A percentile compares a stretch with the other conserved stretches of the same genome.
These are phyloP conservation scores for Aurelia aurita complex sp. Pacific DNA, from an alignment of 30 jellyfish, hydroid and myxozoan species.

Conservation along the genomic window DNA sequence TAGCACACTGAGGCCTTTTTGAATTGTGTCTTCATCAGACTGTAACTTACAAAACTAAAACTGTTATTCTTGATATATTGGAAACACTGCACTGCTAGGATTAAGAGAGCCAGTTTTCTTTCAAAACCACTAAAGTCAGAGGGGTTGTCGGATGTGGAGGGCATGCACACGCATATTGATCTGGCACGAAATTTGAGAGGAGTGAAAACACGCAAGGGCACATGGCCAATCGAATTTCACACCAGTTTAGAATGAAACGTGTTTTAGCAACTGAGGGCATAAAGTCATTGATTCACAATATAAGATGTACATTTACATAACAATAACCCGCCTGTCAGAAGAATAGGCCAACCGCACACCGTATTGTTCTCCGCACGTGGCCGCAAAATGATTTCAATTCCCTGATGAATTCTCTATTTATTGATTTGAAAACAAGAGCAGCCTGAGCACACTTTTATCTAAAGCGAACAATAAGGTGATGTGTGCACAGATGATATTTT, in stretches of 20 bases:
- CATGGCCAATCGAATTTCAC: constrained; percentile 38
- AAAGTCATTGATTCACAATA: constrained; percentile 38
- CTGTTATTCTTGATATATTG: no score
- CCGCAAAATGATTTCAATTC: neutral
- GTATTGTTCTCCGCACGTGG: constrained; percentile 56
- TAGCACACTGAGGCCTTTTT: no score
- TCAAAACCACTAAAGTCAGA: no score
- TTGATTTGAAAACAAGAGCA: neutral
- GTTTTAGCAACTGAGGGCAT: constrained; percentile 25
- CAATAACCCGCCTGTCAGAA: constrained; percentile 9
- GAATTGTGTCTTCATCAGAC: no score
- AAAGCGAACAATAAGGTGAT: neutral
- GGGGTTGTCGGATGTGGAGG: no score
- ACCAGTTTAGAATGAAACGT: constrained; percentile 2
- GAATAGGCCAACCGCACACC: constrained; percentile 30
- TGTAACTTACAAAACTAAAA: no score
- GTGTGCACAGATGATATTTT: constrained; percentile 26
- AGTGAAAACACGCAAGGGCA: neutral
- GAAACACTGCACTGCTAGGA: no score
- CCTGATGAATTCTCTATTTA: neutral
- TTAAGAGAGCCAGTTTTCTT: no score
- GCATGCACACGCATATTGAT: neutral
- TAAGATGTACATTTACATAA: constrained; percentile 27
- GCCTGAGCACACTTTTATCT: constrained; percentile 1
- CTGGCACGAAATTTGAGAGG: constrained; percentile 7